phyloP scores from a whole-genome alignment of 2,888 invertebrate genomes.

The Matsumyia berberina region DNA sequence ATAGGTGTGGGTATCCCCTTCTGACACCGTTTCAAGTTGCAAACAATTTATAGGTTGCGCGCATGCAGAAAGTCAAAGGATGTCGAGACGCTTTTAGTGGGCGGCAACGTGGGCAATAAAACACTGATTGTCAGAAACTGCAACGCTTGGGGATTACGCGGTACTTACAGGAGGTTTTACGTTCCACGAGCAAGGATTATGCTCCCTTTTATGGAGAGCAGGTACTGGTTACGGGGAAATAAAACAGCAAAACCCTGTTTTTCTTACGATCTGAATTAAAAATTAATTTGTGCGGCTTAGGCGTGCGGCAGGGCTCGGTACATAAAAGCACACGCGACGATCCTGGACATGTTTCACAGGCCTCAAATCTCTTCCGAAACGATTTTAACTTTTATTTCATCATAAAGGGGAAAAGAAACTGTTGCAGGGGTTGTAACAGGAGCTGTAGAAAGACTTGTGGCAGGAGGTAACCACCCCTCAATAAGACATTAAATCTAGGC shows the following conservation, averaged over 20 bases:
- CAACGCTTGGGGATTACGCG: slow-evolving; percentile 48
- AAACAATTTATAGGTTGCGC: slow-evolving; percentile 57
- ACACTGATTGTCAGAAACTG: slow-evolving; percentile 65
- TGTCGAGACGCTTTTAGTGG: slow-evolving; percentile 19
- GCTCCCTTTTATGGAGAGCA: slow-evolving; percentile 33
- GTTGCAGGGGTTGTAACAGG: too few relatives aligned
- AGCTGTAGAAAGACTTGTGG: too few relatives aligned
- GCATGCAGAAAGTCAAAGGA: slow-evolving; percentile 45
- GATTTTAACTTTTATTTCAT: slow-evolving; percentile 6
- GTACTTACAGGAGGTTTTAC: slow-evolving; percentile 33
- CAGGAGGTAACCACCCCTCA: background rate
- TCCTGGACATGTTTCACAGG: too few relatives aligned
- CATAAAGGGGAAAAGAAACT: background rate
- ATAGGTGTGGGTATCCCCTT: slow-evolving; percentile 48
- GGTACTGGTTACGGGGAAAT: slow-evolving; percentile 24
- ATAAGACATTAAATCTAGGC: background rate
- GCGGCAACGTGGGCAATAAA: slow-evolving; percentile 44
- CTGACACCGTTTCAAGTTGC: slow-evolving; percentile 48
- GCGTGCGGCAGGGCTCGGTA: background rate
- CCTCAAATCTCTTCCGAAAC: too few relatives aligned
- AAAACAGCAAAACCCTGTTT: slow-evolving; percentile 18
- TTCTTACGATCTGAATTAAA: slow-evolving; percentile 36
- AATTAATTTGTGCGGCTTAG: slow-evolving; percentile 46
- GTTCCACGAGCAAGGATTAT: slow-evolving; percentile 27
- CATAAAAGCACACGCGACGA: background rate